phyloP scores from a whole-genome alignment of 2,113 vertebrate species.

The Tupaia tana region DNA sequence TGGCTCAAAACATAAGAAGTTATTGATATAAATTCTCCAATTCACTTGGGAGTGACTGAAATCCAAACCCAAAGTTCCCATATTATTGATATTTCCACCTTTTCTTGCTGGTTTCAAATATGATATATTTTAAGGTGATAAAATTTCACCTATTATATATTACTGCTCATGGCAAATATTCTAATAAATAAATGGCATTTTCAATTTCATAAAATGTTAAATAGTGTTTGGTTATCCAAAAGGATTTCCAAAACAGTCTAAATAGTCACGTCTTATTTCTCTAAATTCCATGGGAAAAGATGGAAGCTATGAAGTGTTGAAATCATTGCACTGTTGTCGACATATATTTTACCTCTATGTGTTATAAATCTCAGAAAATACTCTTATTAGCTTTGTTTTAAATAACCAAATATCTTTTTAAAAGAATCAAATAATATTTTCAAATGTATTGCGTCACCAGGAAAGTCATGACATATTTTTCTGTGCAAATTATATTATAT shows the following conservation, averaged over 20 bases:
- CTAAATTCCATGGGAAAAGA: not conserved
- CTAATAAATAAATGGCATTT: not conserved
- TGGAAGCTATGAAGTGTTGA: not conserved
- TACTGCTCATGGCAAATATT: not conserved
- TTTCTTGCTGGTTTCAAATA: slow-evolving; percentile 7
- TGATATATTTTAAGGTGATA: not conserved
- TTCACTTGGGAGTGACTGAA: not conserved
- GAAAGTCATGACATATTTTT: no score
- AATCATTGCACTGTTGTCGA: not conserved
- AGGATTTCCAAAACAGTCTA: not conserved
- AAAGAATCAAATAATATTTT: not conserved
- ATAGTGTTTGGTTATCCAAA: not conserved
- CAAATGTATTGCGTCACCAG: not conserved
- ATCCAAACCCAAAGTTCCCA: not conserved
- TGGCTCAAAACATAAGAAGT: not conserved
- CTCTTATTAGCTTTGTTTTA: not conserved
- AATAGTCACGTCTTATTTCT: not conserved
- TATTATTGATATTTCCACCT: not conserved
- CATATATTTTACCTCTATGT: not conserved
- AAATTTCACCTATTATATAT: not conserved
- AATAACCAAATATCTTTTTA: not conserved
- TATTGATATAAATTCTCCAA: not conserved
- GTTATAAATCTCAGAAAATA: not conserved
- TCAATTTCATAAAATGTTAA: not conserved
- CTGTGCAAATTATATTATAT: no score